Percentiles rank a stretch among this genome's conserved stretches.
Conservation (phyloP, 2,888 invertebrate species). For the Amaurobius ferox region DNA sequence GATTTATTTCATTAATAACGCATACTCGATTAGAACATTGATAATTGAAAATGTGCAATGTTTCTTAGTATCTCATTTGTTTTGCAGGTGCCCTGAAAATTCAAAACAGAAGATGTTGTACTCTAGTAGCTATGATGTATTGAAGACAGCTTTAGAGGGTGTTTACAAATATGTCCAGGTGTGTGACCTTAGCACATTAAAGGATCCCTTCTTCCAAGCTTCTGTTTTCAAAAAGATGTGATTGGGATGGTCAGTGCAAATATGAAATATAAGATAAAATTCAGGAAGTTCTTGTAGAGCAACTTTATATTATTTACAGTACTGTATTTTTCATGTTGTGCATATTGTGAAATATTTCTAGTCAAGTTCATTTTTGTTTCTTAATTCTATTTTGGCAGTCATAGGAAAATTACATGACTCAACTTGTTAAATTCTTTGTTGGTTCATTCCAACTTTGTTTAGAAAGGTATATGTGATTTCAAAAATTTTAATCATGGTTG, state of each 20-base stretch:
- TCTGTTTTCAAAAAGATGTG: constrained; percentile 68
- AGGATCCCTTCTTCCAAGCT: constrained; percentile 71
- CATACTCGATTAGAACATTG: too few relatives aligned
- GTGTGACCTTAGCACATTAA: constrained; percentile 75
- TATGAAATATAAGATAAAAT: constrained; percentile 50
- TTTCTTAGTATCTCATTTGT: too few relatives aligned
- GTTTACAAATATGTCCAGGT: constrained; percentile 95
- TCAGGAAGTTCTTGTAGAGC: constrained; percentile 72
- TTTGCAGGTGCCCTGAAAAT: constrained; percentile 90
- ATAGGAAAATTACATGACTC: constrained; percentile 68
- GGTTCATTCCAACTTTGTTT: background rate
- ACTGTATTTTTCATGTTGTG: constrained; percentile 69
- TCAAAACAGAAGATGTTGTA: constrained; percentile 92
- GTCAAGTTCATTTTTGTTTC: constrained; percentile 65
- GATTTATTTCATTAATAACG: too few relatives aligned
- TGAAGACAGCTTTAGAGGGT: constrained; percentile 97
- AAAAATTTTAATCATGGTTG: constrained; percentile 55
- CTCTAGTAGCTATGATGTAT: constrained; percentile 96
- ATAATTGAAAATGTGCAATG: too few relatives aligned
- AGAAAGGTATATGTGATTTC: background rate
- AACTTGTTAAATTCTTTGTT: constrained; percentile 18
- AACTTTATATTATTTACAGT: constrained; percentile 70
- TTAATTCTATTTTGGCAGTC: constrained; percentile 64
- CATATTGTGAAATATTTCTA: constrained; percentile 70
- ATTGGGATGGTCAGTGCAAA: constrained; percentile 71